Base-by-base conservation (phyloP, 2,797 vertebrate species). In the Diplodus sargus region DNA sequence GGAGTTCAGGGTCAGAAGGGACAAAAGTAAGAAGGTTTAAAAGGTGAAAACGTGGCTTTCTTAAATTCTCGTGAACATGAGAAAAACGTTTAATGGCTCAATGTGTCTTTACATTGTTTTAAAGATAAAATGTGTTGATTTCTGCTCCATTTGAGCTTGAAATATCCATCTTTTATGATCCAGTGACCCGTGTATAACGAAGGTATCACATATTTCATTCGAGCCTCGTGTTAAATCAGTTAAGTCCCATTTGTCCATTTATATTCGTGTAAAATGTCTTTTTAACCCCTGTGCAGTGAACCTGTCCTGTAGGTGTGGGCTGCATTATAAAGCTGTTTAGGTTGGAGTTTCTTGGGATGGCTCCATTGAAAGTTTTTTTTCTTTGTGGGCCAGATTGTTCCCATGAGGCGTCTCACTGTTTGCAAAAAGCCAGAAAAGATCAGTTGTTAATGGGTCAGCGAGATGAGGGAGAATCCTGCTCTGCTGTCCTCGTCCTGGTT, bases 361-460 rank as follows among this genome's bases (percentile, higher is more conserved):
- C 48, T 85, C 60, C 73, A 77, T 54, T 79, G 53, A 67, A 81
- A 60, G 62, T 81, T 67, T 62, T 79, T 34, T 28, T 28, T 28
- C 69, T 88, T 81, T 83, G 53, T 81, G n/a, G 76, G 82, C 51
- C 83, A 91, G 59, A 86, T 78, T 82, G 72, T 66, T 84, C 85
- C 83, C 82, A 64, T 53, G 78, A 91, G 90, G 78, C 16, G 4
- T 83, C 68, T 80, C 65, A 78, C 60, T 82, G 70, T 52, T 82
- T 72, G 63, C 72, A 74, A 85, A 85, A 88, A 85, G 53, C 70
- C 67, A 67, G 68, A 74, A 86, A 81, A 78, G 47, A 82, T 79
- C 59, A 62, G 56, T 76, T 89, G 59, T 57, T 85, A 78, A 85
- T 80, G 53, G 87, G 73, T 91, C 85, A 89, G 78, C 82, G 77